These are phyloP conservation scores for Gisinianus flammeolus DNA, from an alignment of 2,888 invertebrate species.

Conservation along the genomic window DNA sequence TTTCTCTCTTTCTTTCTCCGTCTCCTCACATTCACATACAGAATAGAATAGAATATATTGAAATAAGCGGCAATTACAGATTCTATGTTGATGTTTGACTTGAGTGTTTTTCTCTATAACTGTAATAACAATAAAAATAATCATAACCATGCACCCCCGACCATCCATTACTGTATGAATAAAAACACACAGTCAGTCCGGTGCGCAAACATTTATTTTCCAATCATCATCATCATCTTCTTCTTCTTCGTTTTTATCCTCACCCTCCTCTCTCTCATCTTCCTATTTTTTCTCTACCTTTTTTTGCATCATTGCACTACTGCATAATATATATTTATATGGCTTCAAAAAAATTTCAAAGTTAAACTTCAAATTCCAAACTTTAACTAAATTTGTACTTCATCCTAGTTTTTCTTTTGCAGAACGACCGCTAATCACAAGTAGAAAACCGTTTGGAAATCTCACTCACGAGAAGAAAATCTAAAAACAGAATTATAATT, in stretches of 20 bases:
- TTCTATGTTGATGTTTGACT: constrained; percentile 22
- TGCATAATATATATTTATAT: too few species aligned
- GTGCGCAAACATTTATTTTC: constrained; percentile 31
- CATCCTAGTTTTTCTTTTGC: background rate
- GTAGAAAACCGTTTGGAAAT: background rate
- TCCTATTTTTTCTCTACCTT: background rate
- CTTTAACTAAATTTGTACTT: too few species aligned
- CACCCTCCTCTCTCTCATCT: background rate
- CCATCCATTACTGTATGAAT: constrained; percentile 26
- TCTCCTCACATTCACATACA: constrained; percentile 16
- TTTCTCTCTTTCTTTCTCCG: constrained; percentile 2
- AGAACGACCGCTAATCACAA: background rate
- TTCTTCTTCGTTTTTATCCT: constrained; percentile 6
- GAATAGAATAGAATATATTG: constrained; percentile 12
- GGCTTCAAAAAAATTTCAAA: too few species aligned
- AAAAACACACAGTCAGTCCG: constrained; percentile 7
- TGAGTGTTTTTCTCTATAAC: constrained; percentile 36
- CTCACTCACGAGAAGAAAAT: background rate
- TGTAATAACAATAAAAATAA: constrained; percentile 45
- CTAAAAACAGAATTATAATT: background rate
- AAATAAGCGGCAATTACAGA: constrained; percentile 26
- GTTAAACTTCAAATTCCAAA: too few species aligned
- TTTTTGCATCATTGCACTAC: background rate
- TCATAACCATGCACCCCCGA: constrained; percentile 43
- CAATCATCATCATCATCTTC: constrained; percentile 32